Base-by-base conservation (phyloP, 2,888 invertebrate species). In the Amphipyra tragopoginis region DNA sequence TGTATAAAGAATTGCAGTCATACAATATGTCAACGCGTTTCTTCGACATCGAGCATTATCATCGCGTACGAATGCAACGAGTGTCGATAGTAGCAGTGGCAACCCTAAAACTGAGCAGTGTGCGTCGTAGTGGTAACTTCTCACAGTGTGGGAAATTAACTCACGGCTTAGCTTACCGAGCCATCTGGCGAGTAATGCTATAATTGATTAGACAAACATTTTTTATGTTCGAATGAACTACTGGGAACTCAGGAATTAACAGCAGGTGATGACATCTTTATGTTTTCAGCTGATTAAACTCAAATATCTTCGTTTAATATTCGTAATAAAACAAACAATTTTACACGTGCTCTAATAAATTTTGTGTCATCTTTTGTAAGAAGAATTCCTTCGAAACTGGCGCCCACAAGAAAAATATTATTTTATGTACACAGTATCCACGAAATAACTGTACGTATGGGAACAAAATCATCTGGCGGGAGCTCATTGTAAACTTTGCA, bases 401-500 rank as follows among this genome's bases (percentile, higher is more conserved):
- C 64, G 68, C 60, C 57, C 64, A 51, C 66, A 77, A 74, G 75
- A 77, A 84, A 81, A 86, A 87, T 82, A 83, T 84, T 85, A 80
- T 82, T 81, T 61, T 73, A 79, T 81, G 80, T 84, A 85, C 78
- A 82, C 80, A 78, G 78, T 71, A 77, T 77, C 73, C 67, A 68
- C 66, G 60, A 67, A 75, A 79, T 76, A 82, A 81, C 82, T 81
- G 79, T 79, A 79, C 81, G 86, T 86, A 81, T 88, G 89, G 88
- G 89, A 89, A 87, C 84, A 50, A 70, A 83, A 82, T 87, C 88
- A 89, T 85, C 86, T 89, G 89, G 63, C 79, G 80, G 67, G 61
- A 71, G 76, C 80, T 83, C 82, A 83, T 86, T 84, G 82, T 81
- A 80, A 79, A 79, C 75, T 82, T 75, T 55, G 68, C 79, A 79